Conservation (phyloP, 1,140 invertebrate genomes). For the Euschistus heros region DNA sequence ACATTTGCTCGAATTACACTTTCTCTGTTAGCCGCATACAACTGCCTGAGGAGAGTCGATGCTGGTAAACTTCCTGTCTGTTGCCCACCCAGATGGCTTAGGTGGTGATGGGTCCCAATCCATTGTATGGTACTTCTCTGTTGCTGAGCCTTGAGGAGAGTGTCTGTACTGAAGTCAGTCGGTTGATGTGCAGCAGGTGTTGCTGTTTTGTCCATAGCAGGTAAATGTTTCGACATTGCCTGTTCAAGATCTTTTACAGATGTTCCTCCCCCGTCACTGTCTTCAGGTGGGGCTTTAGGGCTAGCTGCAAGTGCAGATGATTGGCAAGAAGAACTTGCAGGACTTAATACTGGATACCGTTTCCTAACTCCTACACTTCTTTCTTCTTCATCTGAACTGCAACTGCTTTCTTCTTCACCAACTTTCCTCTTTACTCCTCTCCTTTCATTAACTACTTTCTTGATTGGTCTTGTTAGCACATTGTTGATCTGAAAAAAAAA, state of each 20-base stretch:
- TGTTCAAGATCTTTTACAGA: conserved; percentile 87
- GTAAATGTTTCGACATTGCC: conserved; percentile 91
- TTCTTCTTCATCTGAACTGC: conserved; percentile 41
- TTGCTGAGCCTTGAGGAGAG: conserved; percentile 67
- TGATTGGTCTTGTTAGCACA: conserved; percentile 25
- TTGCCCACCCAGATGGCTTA: conserved; percentile 22
- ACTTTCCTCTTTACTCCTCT: conserved; percentile 44
- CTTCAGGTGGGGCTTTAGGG: conserved; percentile 35
- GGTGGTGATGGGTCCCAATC: conserved; percentile 66
- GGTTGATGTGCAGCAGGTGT: conserved; percentile 61
- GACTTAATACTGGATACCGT: conserved; percentile 43
- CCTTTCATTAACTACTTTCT: conserved; percentile 31
- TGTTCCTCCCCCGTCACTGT: conserved; percentile 36
- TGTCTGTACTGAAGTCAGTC: conserved; percentile 78
- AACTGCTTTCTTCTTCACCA: conserved; percentile 41
- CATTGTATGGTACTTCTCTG: conserved; percentile 85
- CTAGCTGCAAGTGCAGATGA: conserved; percentile 37
- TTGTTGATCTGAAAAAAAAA: conserved; percentile 25
- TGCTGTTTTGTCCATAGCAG: conserved; percentile 47
- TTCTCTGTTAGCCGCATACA: conserved; percentile 86
- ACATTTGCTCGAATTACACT: conserved; percentile 86
- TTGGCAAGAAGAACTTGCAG: conserved; percentile 48
- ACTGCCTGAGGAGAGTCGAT: conserved; percentile 72
- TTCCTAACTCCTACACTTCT: conserved; percentile 32
- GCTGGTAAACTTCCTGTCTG: conserved; percentile 49